Conservation (phyloP, 2,113 vertebrate species). For the Marcusenius ussheri region DNA sequence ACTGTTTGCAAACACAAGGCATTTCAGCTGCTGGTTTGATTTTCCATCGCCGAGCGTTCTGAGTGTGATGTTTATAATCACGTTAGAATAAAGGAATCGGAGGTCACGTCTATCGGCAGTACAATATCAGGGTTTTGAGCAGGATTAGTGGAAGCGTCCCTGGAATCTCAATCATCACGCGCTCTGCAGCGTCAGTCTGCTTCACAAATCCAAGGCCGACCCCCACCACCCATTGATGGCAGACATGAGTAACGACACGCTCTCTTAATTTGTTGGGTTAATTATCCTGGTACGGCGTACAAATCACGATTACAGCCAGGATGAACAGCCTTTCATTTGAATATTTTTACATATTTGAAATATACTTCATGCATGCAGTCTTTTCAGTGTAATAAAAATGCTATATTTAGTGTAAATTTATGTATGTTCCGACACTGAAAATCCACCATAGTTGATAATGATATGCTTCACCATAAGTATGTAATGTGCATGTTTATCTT, state of each 20-base stretch:
- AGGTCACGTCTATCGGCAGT: neutral
- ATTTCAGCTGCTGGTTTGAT: neutral
- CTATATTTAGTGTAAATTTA: neutral
- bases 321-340: neutral
- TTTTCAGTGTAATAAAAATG: neutral
- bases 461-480: neutral
- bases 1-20: neutral
- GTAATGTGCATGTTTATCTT: neutral
- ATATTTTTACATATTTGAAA: neutral
- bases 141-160: neutral
- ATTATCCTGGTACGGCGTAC: neutral
- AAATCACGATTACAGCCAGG: neutral
- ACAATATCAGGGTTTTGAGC: neutral
- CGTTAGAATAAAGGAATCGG: neutral
- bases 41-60: neutral
- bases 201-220: neutral
- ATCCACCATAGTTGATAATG: neutral
- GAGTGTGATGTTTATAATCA: neutral
- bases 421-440: neutral
- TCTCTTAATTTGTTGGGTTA: neutral
- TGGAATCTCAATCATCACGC: neutral
- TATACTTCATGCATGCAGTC: neutral
- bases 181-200: neutral
- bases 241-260: neutral
- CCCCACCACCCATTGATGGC: neutral